A percentile compares a stretch with the other conserved stretches of the same genome.
These are phyloP conservation scores for Xestia xanthographa DNA, from an alignment of 2,888 invertebrate species.

Conservation along the genomic window DNA sequence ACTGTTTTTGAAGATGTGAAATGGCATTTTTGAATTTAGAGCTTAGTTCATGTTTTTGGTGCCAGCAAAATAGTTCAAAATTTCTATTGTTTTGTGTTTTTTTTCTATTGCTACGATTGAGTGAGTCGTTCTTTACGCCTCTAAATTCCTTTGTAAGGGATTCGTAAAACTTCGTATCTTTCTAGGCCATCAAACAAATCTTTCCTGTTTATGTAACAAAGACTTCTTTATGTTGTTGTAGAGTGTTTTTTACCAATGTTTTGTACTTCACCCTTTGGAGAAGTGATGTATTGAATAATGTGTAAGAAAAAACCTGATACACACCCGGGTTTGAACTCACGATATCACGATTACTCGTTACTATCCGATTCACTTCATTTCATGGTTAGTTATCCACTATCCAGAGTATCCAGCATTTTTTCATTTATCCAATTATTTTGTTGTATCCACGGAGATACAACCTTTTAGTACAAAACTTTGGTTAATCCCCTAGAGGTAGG, in stretches of 20 bases:
- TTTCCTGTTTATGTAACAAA: constrained; percentile 56
- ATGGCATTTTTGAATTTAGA: constrained; percentile 24
- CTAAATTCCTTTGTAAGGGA: constrained; percentile 42
- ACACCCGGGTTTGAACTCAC: constrained; percentile 46
- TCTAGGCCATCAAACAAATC: constrained; percentile 55
- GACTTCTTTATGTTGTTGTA: constrained; percentile 36
- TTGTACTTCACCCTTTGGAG: constrained; percentile 45
- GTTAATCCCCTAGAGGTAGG: constrained; percentile 3
- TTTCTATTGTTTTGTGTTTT: constrained; percentile 2
- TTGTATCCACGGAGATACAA: constrained; percentile 6
- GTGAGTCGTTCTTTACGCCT: constrained; percentile 25
- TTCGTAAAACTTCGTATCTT: constrained; percentile 56
- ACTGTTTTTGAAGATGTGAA: constrained; percentile 66
- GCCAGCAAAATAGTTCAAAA: constrained; percentile 5
- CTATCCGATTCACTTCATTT: constrained; percentile 44
- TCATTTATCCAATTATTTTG: constrained; percentile 33
- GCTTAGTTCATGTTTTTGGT: neutral
- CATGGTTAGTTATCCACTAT: constrained; percentile 55
- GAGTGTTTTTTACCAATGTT: constrained; percentile 39
- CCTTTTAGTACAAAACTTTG: neutral
- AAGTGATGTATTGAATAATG: constrained; percentile 35
- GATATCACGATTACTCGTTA: constrained; percentile 58
- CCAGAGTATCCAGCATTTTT: constrained; percentile 21
- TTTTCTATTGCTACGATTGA: constrained; percentile 3
- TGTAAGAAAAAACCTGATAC: constrained; percentile 29